phyloP scores from a whole-genome alignment of 2,888 invertebrate genomes.

The Lutraria lutraria region DNA sequence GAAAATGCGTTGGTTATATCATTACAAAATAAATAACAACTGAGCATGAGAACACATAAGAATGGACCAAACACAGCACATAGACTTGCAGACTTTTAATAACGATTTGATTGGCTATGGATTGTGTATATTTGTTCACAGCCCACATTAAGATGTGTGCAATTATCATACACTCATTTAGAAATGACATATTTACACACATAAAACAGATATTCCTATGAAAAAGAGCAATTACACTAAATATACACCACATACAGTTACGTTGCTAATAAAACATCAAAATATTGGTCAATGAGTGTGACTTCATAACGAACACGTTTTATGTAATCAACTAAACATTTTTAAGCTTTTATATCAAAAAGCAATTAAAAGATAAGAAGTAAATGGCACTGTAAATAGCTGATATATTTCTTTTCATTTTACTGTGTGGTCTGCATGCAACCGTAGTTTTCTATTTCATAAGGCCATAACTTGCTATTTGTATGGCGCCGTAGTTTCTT shows the following conservation, averaged over 20 bases:
- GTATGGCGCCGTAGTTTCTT: slow-evolving; percentile 60
- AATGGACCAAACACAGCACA: no score
- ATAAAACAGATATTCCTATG: not conserved
- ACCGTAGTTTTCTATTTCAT: not conserved
- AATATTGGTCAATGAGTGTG: not conserved
- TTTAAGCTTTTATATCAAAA: slow-evolving; percentile 14
- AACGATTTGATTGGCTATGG: no score
- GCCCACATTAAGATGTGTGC: no score
- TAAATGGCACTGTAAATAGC: not conserved
- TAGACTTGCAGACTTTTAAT: not conserved
- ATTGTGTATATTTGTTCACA: no score
- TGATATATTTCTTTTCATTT: slow-evolving; percentile 3
- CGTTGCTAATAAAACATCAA: not conserved
- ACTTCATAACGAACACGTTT: not conserved
- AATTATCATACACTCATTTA: no score
- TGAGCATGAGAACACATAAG: not conserved
- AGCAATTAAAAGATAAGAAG: slow-evolving; percentile 25
- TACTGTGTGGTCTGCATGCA: slow-evolving; percentile 43
- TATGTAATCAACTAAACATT: not conserved
- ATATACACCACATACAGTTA: not conserved
- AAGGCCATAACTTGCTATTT: slow-evolving; percentile 40
- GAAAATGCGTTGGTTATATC: no score
- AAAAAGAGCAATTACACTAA: not conserved
- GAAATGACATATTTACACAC: not conserved
- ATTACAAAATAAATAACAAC: no score